phyloP scores from a whole-genome alignment of 2,113 vertebrate species.

The Clarias macrocephalus region DNA sequence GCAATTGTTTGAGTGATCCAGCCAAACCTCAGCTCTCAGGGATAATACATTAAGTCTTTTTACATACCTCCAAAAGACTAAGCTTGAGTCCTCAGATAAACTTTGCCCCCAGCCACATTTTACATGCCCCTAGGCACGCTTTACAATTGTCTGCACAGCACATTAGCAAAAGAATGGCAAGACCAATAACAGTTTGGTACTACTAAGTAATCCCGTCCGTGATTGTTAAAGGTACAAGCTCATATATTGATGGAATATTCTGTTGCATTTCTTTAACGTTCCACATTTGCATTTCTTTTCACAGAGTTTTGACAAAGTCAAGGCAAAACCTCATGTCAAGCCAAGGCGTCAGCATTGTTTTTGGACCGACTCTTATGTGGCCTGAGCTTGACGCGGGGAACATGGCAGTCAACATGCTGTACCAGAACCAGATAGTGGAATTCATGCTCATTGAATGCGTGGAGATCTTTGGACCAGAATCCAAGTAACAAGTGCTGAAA shows the following conservation, averaged over 20 bases:
- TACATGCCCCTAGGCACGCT: neutral
- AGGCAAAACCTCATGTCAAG: slow-evolving; percentile 91
- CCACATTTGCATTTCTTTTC: slow-evolving; percentile 49
- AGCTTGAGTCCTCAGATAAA: slow-evolving; percentile 41
- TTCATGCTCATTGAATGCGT: slow-evolving; percentile 82
- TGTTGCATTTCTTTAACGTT: neutral
- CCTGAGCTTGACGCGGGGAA: slow-evolving; percentile 84
- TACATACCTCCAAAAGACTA: slow-evolving; percentile 38
- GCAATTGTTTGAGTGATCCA: slow-evolving; percentile 43
- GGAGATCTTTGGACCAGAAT: slow-evolving; percentile 80
- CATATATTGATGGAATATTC: neutral
- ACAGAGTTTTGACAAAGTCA: slow-evolving; percentile 84
- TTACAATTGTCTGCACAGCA: slow-evolving; percentile 25
- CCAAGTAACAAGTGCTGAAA: slow-evolving; percentile 46
- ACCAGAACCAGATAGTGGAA: slow-evolving; percentile 95
- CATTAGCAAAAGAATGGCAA: slow-evolving; percentile 11
- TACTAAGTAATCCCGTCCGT: too few relatives aligned
- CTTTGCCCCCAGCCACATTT: slow-evolving; percentile 18
- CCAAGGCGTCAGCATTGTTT: slow-evolving; percentile 92
- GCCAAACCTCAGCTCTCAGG: slow-evolving; percentile 63
- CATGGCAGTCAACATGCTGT: slow-evolving; percentile 92
- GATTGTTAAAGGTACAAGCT: too few relatives aligned
- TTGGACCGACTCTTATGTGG: slow-evolving; percentile 93
- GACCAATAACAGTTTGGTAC: neutral
- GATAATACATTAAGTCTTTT: slow-evolving; percentile 41